phyloP scores from a whole-genome alignment of 2,888 invertebrate species.

The Callimorpha dominula region DNA sequence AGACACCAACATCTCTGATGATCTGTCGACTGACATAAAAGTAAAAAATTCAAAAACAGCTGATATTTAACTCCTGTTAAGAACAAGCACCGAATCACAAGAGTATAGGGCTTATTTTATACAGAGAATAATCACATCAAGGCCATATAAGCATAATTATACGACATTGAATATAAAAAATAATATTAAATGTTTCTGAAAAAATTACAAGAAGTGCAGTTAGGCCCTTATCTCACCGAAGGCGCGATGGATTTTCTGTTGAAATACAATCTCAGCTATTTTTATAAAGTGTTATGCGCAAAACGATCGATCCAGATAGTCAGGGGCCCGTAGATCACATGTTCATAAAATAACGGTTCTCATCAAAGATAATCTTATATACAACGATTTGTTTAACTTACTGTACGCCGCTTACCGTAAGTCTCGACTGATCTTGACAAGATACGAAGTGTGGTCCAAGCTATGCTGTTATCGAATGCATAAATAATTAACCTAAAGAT shows the following conservation, averaged over 20 bases:
- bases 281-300: not conserved
- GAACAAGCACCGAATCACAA: no score
- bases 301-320: constrained; percentile 16
- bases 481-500: not conserved
- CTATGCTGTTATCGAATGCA: constrained; percentile 30
- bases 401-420: constrained; percentile 67
- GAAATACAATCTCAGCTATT: not conserved
- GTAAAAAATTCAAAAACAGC: no score
- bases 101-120: no score
- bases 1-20: no score
- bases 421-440: constrained; percentile 59
- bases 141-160: no score
- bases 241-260: not conserved
- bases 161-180: no score
- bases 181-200: no score
- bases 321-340: constrained; percentile 19
- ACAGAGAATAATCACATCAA: no score
- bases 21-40: no score
- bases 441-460: constrained; percentile 40
- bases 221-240: not conserved
- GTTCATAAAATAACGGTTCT: constrained; percentile 51
- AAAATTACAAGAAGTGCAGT: no score
- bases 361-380: constrained; percentile 40
- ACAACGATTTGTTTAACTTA: constrained; percentile 61
- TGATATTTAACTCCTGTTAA: no score